Base-by-base conservation (phyloP, 2,113 vertebrate species). In the Amphiprion percula region DNA sequence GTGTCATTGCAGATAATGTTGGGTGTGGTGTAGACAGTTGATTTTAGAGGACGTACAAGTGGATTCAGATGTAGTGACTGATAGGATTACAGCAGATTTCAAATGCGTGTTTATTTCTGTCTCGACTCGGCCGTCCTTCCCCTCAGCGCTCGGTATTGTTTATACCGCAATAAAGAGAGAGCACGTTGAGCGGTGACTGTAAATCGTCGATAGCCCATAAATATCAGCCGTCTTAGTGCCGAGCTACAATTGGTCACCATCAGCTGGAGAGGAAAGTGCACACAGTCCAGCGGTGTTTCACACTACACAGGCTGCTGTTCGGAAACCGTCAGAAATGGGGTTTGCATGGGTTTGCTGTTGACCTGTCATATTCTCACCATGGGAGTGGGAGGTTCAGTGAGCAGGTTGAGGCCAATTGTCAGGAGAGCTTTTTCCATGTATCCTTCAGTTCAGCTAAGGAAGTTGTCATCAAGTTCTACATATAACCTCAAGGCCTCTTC, bases 151-250 rank as follows among this genome's bases (percentile, higher is more conserved):
- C 0, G n/a, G 16, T 23, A 28, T 89, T 86, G 70, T 91, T 91
- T 86, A 89, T 61, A 39, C 37, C 66, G 46, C 74, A 74, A 65
- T 88, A 86, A 87, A 87, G 67, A 59, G 67, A 44, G 83, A 82
- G 75, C 75, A 75, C 80, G 81, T 56, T 70, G 64, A 72, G 69
- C 44, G 47, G 68, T 55, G 77, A 68, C 49, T 80, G 69, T 93
- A 87, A 84, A 90, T 88, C 75, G 78, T 80, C 54, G 2, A 63
- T 74, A 71, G 70, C 74, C 81, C 72, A 79, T 90, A 90, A 94
- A 93, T 84, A 90, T 82, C 23, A 61, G 68, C 63, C 33, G 71
- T 84, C 82, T 50, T 10, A 9, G 64, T 8, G 0, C 59, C 74
- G 26, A 62, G 28, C 68, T 47, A 58, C 76, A n/a, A 39, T 70